phyloP scores from a whole-genome alignment of 2,113 vertebrate genomes.

The Bos taurus region ARS-UCD2.0 NC_037343.1:5953501-5954000 shows the following conservation, averaged over 20 bases:
- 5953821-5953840: not conserved
- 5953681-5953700: not conserved
- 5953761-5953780: not conserved
- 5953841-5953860: not conserved
- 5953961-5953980: not conserved
- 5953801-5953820: not conserved
- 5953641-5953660: not conserved
- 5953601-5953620: not conserved
- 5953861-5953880: not conserved
- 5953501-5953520: not conserved
- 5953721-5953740: not conserved
- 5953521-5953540: not conserved
- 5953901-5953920: fast-evolving
- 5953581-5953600: not conserved
- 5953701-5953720: not conserved
- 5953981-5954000: not conserved
- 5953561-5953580: too few relatives aligned
- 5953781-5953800: not conserved
- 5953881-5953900: not conserved
- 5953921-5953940: not conserved
- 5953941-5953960: not conserved
- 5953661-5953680: not conserved
- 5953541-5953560: too few relatives aligned
- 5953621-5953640: not conserved
- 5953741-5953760: not conserved